Conservation (phyloP, 2,113 vertebrate genomes). For the Poecile atricapillus region DNA sequence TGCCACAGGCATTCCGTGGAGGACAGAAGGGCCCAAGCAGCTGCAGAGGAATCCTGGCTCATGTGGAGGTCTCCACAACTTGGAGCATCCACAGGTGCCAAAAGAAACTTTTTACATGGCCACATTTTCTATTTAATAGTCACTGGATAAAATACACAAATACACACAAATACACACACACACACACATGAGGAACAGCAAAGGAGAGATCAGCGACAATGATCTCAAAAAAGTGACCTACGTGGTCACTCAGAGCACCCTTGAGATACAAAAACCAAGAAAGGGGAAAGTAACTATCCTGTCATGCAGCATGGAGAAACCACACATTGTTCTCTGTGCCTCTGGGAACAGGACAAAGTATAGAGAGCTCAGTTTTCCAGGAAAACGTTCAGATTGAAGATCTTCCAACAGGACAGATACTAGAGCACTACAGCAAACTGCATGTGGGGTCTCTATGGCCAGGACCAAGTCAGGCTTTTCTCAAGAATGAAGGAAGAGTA, state of each 20-base stretch:
- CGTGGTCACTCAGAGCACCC: neutral
- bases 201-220: neutral
- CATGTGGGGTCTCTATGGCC: neutral
- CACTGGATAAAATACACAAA: neutral
- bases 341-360: neutral
- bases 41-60: constrained; percentile 16
- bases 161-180: neutral
- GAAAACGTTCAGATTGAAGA: neutral
- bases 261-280: neutral
- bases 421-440: neutral
- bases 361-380: neutral
- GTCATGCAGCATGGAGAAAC: neutral
- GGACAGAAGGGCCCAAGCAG: neutral
- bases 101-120: neutral
- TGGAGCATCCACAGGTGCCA: neutral
- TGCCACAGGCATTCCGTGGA: neutral
- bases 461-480: neutral
- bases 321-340: neutral
- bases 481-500: neutral
- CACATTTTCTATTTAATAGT: neutral
- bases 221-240: neutral
- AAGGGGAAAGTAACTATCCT: neutral
- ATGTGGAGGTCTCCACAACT: neutral
- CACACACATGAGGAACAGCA: neutral
- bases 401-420: neutral